Evolutionary conservation across 2,888 invertebrate species (phyloP).

Genomic region (Synanthedon andrenaeformis): DNA sequence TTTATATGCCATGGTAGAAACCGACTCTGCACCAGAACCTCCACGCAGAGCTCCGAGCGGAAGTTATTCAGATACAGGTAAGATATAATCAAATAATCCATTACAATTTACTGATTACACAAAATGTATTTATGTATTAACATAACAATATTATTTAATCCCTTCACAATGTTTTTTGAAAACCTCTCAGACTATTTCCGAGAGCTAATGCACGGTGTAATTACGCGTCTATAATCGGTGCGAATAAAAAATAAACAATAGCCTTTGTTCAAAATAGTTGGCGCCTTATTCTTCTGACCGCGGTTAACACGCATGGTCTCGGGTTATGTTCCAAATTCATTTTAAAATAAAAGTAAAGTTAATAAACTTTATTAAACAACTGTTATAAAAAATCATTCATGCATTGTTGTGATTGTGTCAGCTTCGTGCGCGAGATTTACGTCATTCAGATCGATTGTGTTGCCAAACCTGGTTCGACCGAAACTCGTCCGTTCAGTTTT

Average conservation of each 20-base stretch:
- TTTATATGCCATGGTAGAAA: slow-evolving; percentile 53
- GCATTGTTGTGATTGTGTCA: not conserved
- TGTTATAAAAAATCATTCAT: slow-evolving; percentile 14
- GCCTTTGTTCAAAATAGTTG: slow-evolving; percentile 56
- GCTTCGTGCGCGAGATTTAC: slow-evolving; percentile 27
- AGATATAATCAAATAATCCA: slow-evolving; percentile 21
- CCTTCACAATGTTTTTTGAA: not conserved
- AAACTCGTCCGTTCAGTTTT: slow-evolving; percentile 55
- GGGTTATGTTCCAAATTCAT: slow-evolving; percentile 2
- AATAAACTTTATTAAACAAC: not conserved
- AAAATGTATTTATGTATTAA: not conserved
- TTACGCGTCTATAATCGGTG: slow-evolving; percentile 35
- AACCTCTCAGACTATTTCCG: slow-evolving; percentile 16
- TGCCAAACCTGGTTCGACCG: slow-evolving; percentile 19
- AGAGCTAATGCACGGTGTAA: slow-evolving; percentile 25
- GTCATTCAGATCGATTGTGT: slow-evolving; percentile 41
- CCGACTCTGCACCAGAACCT: slow-evolving; percentile 73
- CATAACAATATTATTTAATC: not conserved
- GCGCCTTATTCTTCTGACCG: slow-evolving; percentile 39
- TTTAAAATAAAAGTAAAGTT: not conserved
- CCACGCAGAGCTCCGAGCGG: slow-evolving; percentile 71
- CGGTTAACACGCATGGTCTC: slow-evolving; percentile 32
- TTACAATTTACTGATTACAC: not conserved
- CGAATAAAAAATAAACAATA: slow-evolving; percentile 59
- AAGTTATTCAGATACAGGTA: slow-evolving; percentile 71